These are phyloP conservation scores for Furcula furcula DNA, from an alignment of 2,888 invertebrate species.

Conservation along the genomic window DNA sequence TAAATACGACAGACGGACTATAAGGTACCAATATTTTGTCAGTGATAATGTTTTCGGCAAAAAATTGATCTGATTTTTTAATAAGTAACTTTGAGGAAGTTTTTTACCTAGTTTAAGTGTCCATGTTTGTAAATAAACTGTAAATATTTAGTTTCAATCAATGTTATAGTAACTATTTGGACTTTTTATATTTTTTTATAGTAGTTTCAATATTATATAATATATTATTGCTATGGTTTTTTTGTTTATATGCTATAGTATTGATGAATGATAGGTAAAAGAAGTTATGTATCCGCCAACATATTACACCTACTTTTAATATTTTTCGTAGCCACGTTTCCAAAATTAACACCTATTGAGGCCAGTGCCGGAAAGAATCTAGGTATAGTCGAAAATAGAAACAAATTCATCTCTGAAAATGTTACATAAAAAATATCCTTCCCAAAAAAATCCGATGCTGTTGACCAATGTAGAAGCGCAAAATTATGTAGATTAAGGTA, in stretches of 20 bases:
- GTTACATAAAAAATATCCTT: not conserved
- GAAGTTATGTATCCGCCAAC: not conserved
- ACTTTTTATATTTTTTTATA: too few relatives aligned
- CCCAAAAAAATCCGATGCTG: slow-evolving; percentile 3
- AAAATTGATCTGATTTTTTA: slow-evolving; percentile 14
- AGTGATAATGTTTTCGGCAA: slow-evolving; percentile 11
- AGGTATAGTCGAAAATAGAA: not conserved
- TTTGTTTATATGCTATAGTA: too few relatives aligned
- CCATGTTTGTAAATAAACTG: too few relatives aligned
- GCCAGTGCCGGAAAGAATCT: not conserved
- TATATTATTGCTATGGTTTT: too few relatives aligned
- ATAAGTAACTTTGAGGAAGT: slow-evolving; percentile 8
- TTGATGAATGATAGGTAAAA: too few relatives aligned
- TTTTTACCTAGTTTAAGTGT: too few relatives aligned
- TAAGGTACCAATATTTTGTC: slow-evolving; percentile 12
- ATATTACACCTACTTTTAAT: too few relatives aligned
- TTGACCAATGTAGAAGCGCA: slow-evolving; percentile 8
- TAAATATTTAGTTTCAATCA: too few relatives aligned
- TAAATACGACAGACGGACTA: slow-evolving; percentile 23
- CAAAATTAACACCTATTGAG: not conserved
- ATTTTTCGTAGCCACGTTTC: not conserved
- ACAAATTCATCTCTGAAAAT: slow-evolving; percentile 1
- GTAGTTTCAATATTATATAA: too few relatives aligned
- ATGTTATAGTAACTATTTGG: too few relatives aligned
- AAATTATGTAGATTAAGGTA: slow-evolving; percentile 38